Evolutionary conservation across 2,113 vertebrate species (phyloP).

Genomic region (Panthera uncia): DNA sequence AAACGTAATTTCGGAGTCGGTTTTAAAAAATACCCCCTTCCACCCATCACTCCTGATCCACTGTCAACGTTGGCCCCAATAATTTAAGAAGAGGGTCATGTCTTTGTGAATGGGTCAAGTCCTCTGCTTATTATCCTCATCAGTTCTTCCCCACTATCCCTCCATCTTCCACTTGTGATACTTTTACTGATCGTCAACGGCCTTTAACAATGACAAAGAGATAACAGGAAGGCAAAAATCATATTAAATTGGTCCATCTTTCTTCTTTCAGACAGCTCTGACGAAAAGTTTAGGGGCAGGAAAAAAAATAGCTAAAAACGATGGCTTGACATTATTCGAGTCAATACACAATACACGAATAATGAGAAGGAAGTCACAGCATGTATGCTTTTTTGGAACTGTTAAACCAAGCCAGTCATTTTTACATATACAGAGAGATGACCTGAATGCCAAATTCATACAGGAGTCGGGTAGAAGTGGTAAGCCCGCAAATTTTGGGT

Average conservation of each 20-base stretch:
- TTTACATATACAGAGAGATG: neutral
- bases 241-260: neutral
- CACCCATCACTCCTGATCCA: neutral
- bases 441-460: neutral
- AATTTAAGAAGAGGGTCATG: conserved; percentile 6
- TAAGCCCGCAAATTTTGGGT: neutral
- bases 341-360: neutral
- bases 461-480: neutral
- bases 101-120: neutral
- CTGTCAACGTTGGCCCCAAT: neutral
- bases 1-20: conserved; percentile 26
- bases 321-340: neutral
- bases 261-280: neutral
- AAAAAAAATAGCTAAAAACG: neutral
- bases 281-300: neutral
- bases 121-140: neutral
- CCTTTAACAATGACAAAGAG: neutral
- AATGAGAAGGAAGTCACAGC: neutral
- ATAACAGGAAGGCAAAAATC: neutral
- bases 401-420: neutral
- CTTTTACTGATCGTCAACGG: neutral
- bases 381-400: neutral
- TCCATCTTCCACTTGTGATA: neutral
- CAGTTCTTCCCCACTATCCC: neutral
- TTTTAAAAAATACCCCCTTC: conserved; percentile 19